Evolutionary conservation across 2,113 vertebrate genomes (phyloP).

Genomic region (Eonycteris spelaea): DNA sequence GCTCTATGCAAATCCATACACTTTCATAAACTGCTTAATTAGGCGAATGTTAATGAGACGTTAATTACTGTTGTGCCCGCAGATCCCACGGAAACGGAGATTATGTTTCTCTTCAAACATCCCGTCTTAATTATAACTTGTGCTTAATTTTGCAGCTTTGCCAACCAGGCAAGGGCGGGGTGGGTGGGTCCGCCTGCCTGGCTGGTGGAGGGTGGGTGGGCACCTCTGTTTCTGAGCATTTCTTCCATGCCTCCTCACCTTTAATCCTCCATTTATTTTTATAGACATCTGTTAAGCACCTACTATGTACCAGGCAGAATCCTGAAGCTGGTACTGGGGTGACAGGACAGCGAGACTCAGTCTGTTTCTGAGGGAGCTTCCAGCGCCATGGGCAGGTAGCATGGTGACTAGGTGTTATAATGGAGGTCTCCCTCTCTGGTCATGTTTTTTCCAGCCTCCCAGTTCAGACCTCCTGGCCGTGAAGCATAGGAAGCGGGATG

Average conservation of each 20-base stretch:
- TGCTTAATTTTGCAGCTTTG: constrained; percentile 77
- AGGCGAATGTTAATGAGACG: constrained; percentile 89
- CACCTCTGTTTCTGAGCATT: neutral
- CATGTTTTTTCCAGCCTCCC: neutral
- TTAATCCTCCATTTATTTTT: neutral
- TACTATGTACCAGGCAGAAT: neutral
- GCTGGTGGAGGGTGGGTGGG: neutral
- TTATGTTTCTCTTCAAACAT: constrained; percentile 89
- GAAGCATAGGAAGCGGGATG: neutral
- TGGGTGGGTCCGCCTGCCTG: neutral
- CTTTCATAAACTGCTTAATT: constrained; percentile 89
- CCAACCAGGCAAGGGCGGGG: constrained; percentile 27
- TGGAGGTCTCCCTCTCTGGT: neutral
- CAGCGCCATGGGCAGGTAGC: neutral
- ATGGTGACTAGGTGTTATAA: neutral
- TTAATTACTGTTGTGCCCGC: constrained; percentile 88
- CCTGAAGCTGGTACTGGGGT: neutral
- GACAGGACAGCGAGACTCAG: neutral
- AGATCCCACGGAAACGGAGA: constrained; percentile 84
- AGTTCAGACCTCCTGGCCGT: neutral
- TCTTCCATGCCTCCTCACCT: neutral
- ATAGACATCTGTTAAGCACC: neutral
- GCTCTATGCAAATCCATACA: constrained; percentile 81
- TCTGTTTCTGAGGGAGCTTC: neutral
- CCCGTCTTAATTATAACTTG: constrained; percentile 87